Evolutionary conservation across 2,888 invertebrate genomes (phyloP).

Genomic region (Cecidostiba fungosa): DNA sequence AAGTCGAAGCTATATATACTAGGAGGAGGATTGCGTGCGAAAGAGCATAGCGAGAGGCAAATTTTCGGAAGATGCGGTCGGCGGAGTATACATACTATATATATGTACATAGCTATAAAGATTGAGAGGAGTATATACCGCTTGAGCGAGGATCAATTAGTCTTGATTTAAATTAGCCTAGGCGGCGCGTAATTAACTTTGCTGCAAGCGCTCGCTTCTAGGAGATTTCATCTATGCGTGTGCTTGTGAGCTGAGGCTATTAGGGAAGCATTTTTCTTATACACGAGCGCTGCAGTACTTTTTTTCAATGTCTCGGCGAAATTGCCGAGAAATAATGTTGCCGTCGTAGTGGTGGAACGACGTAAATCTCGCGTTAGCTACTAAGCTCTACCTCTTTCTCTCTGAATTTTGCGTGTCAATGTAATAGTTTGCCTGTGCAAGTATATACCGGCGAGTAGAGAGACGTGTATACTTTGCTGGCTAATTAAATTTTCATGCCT

Average conservation of each 20-base stretch:
- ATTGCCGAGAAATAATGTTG: conserved; percentile 13
- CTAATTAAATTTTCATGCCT: background rate
- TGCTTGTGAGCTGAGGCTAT: background rate
- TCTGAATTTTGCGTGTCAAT: background rate
- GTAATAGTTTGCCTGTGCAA: background rate
- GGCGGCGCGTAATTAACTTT: conserved; percentile 76
- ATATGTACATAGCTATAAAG: background rate
- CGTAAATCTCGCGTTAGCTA: background rate
- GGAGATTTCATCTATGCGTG: background rate
- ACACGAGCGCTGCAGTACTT: background rate
- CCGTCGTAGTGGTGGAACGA: background rate
- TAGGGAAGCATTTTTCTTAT: background rate
- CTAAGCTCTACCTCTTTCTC: too few species aligned
- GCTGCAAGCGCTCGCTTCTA: conserved; percentile 65
- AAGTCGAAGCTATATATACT: conserved; percentile 46
- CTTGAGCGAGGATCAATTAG: conserved; percentile 72
- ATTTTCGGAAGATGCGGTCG: conserved; percentile 62
- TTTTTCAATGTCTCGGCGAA: background rate
- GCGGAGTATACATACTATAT: conserved; percentile 58
- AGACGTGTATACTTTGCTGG: background rate
- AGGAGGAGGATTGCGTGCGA: conserved; percentile 1
- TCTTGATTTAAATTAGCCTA: conserved; percentile 76
- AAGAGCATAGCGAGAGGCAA: conserved; percentile 37
- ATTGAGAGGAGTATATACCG: conserved; percentile 37
- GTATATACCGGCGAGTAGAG: background rate